Base-by-base conservation (phyloP, 2,797 vertebrate species). In the Melanogrammus aeglefinus region DNA sequence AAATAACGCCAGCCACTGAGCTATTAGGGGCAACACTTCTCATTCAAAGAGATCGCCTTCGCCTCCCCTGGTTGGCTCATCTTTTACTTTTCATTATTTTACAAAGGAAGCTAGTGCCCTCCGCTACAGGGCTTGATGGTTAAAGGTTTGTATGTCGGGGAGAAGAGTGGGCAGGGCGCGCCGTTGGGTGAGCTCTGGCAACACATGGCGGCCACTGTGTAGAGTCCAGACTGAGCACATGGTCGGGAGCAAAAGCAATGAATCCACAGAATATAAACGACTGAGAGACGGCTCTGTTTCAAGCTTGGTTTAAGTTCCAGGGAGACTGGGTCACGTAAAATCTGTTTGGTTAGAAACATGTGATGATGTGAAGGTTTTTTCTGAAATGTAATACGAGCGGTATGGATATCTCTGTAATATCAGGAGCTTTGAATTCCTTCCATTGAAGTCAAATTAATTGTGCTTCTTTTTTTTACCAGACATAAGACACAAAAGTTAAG, bases 161-260 rank as follows among this genome's bases (percentile, higher is more conserved):
- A 84, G 82, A 80, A 80, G 66, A 66, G 57, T 39, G 75, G 63
- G 72, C 44, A 80, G 16, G 9, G 73, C 31, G 63, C 70, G 75
- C 7, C 8, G 57, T 35, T 9, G 41, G 76, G 77, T 76, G 21
- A 1, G 27, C 71, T 84, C 63, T 51, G 82, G 72, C 75, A 79
- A 57, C 78, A 73, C 79, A 77, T 63, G 72, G 36, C 13, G 72
- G 80, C 86, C 83, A 80, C 16, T 77, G 66, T 69, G 6, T 89
- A 87, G 89, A 79, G 38, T 33, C 88, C 84, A 87, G 88, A 82
- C 74, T 47, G 83, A 70, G 80, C 78, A 69, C 63, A 76, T 82
- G 81, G 73, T 81, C 76, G 71, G 71, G 78, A 78, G 78, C 84
- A 81, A 27, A 69, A 27, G 63, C 63, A 27, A 27, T 69, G n/a